These are phyloP conservation scores for Nerophis lumbriciformis DNA, from an alignment of 2,113 vertebrate species.

Conservation along the genomic window DNA sequence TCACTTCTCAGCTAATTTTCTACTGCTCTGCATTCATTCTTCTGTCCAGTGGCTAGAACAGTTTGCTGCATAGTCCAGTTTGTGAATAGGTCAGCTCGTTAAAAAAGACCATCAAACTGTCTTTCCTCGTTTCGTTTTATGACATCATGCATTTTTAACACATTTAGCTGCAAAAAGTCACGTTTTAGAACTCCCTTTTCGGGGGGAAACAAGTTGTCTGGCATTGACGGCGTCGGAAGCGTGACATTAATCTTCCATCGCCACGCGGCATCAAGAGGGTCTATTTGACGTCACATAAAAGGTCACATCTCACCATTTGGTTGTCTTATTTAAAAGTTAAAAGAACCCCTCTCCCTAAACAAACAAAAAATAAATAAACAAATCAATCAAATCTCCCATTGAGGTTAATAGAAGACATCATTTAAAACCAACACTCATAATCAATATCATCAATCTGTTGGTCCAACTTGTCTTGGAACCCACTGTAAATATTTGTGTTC, in stretches of 20 bases:
- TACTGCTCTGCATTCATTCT: too few relatives aligned
- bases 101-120: too few relatives aligned
- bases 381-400: too few relatives aligned
- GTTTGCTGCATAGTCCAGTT: too few relatives aligned
- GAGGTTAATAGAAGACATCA: too few relatives aligned
- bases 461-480: conserved; percentile 31
- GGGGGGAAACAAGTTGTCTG: background rate
- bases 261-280: conserved; percentile 21
- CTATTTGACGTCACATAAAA: conserved; percentile 25
- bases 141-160: background rate
- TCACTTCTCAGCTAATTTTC: too few relatives aligned
- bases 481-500: conserved; percentile 38
- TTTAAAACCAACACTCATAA: background rate
- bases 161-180: background rate
- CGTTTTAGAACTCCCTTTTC: conserved; percentile 3
- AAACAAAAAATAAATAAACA: too few relatives aligned
- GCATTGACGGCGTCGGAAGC: background rate
- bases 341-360: too few relatives aligned
- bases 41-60: too few relatives aligned
- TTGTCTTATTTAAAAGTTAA: too few relatives aligned
- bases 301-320: conserved; percentile 24
- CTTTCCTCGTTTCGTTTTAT: background rate
- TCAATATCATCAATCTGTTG: conserved; percentile 13
- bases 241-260: conserved; percentile 6
- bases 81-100: too few relatives aligned